Evolutionary conservation across 2,797 vertebrate genomes (phyloP).

Genomic region (Spea hammondii): DNA sequence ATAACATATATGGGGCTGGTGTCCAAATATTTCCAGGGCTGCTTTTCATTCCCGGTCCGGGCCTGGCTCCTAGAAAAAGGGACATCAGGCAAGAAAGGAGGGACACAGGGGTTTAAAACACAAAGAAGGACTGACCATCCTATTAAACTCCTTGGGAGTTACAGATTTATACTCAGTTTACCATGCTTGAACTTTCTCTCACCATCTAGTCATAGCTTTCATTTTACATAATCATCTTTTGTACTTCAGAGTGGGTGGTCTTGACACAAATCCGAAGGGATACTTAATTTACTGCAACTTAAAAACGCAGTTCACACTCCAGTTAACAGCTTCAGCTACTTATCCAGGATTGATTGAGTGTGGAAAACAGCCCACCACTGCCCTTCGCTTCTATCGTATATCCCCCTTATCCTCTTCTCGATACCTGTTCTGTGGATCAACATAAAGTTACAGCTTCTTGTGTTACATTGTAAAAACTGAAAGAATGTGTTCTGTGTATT

Average conservation of each 20-base stretch:
- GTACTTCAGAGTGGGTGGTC: not conserved
- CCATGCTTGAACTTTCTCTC: too few species aligned
- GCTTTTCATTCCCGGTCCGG: too few species aligned
- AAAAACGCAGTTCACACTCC: not conserved
- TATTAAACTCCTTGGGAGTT: too few species aligned
- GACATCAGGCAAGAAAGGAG: too few species aligned
- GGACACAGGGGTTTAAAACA: too few species aligned
- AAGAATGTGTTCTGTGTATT: not conserved
- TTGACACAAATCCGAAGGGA: not conserved
- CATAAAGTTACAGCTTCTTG: constrained; percentile 5
- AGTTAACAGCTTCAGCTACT: not conserved
- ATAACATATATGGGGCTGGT: too few species aligned
- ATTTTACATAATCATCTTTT: too few species aligned
- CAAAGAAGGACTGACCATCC: too few species aligned
- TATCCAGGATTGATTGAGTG: constrained; percentile 1
- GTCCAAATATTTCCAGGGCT: too few species aligned
- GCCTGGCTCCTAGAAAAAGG: too few species aligned
- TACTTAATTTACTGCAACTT: not conserved
- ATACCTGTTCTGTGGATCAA: constrained; percentile 5
- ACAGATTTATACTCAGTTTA: too few species aligned
- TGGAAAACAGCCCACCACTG: not conserved
- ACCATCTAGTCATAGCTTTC: too few species aligned
- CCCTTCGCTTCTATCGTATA: not conserved
- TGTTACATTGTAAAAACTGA: constrained; percentile 5
- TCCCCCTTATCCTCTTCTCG: not conserved